These are phyloP conservation scores for Calameuta pallipes DNA, from an alignment of 2,888 invertebrate genomes.

Conservation along the genomic window DNA sequence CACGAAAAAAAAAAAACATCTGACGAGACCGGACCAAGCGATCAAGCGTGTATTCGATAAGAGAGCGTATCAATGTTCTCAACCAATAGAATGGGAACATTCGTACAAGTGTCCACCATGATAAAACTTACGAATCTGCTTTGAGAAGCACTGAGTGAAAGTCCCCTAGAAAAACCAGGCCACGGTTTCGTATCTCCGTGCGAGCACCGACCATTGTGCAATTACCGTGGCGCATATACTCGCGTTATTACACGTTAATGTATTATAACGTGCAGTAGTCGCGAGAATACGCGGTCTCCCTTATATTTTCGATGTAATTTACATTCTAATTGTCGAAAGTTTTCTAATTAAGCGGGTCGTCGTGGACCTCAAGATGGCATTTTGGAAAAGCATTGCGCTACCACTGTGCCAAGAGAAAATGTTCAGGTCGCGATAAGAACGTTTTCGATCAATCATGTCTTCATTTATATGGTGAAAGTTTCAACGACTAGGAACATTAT, in stretches of 20 bases:
- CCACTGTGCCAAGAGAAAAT: not conserved
- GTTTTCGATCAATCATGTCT: not conserved
- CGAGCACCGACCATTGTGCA: conserved; percentile 48
- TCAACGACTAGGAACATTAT: not conserved
- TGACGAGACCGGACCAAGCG: conserved; percentile 1
- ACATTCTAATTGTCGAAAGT: conserved; percentile 44
- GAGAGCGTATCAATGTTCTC: conserved; percentile 4
- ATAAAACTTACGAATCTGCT: not conserved
- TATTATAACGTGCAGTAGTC: not conserved
- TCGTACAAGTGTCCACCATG: not conserved
- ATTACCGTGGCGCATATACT: conserved; percentile 32
- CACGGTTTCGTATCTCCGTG: conserved; percentile 52
- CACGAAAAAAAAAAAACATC: not conserved
- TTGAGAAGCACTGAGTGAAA: conserved; percentile 50
- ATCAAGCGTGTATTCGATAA: conserved; percentile 5
- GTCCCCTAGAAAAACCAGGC: conserved; percentile 55
- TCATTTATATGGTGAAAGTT: not conserved
- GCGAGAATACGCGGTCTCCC: not conserved
- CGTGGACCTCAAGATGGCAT: not conserved
- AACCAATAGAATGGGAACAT: not conserved
- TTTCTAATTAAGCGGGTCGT: conserved; percentile 16
- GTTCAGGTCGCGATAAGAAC: not conserved
- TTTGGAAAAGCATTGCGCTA: not conserved
- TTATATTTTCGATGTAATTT: conserved; percentile 35
- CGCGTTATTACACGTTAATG: not conserved